These are phyloP conservation scores for Raja brachyura DNA, from an alignment of 2,113 vertebrate species.

Conservation along the genomic window DNA sequence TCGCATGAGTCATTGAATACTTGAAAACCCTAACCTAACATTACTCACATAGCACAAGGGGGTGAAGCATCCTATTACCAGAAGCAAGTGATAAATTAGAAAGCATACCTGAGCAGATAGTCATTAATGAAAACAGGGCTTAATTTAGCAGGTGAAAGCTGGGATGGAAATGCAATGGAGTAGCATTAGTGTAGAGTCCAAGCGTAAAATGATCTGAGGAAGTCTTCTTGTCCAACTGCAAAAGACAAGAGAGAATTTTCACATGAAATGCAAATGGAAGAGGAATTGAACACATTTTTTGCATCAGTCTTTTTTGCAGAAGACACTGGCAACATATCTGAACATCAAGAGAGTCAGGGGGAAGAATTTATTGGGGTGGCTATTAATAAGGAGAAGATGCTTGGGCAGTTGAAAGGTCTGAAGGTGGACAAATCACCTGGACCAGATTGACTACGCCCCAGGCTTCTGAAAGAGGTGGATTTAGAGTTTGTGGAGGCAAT, in stretches of 20 bases:
- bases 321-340: no score
- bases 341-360: no score
- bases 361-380: no score
- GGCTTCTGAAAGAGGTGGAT: no score
- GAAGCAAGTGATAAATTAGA: background rate
- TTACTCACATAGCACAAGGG: background rate
- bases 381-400: no score
- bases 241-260: background rate
- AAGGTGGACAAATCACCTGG: no score
- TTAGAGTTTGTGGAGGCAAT: no score
- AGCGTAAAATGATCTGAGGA: background rate
- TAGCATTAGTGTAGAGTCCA: background rate
- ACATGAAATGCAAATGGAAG: no score
- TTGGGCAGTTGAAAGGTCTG: no score
- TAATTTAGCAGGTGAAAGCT: background rate
- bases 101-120: background rate
- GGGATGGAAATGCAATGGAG: background rate
- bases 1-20: background rate
- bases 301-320: no score
- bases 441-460: no score
- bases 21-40: background rate
- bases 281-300: no score
- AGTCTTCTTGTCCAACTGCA: background rate
- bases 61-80: background rate
- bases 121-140: background rate